Evolutionary conservation across 2,113 vertebrate genomes (phyloP).

Genomic region (Pollimyrus isidori): DNA sequence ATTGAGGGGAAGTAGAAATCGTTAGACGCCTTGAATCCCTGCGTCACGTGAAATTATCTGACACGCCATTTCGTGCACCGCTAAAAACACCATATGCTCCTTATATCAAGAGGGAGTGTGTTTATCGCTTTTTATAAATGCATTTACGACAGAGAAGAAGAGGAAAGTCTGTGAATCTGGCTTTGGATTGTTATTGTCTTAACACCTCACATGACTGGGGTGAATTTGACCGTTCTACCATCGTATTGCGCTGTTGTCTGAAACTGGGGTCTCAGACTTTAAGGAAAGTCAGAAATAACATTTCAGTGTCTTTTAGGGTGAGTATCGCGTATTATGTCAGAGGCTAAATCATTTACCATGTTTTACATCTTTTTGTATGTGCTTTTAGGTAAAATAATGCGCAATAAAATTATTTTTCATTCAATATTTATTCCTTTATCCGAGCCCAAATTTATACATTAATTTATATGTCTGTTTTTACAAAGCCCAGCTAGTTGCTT

Average conservation of each 20-base stretch:
- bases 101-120: neutral
- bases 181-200: neutral
- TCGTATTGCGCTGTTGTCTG: neutral
- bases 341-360: neutral
- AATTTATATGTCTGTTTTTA: neutral
- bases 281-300: neutral
- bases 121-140: neutral
- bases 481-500: neutral
- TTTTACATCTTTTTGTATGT: neutral
- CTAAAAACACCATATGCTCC: neutral
- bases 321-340: neutral
- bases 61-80: too few relatives aligned
- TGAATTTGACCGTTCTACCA: neutral
- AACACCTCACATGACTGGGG: neutral
- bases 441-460: neutral
- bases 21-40: neutral
- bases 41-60: neutral
- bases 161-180: neutral
- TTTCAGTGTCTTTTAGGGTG: neutral
- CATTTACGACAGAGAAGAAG: neutral
- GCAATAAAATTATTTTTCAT: neutral
- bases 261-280: neutral
- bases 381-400: neutral
- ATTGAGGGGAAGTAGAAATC: slow-evolving; percentile 27
- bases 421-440: neutral